Evolutionary conservation across 1,140 invertebrate genomes (phyloP), one percentile per base, ranked within the genome.

Genomic region (Cyclargus thomasi): DNA sequence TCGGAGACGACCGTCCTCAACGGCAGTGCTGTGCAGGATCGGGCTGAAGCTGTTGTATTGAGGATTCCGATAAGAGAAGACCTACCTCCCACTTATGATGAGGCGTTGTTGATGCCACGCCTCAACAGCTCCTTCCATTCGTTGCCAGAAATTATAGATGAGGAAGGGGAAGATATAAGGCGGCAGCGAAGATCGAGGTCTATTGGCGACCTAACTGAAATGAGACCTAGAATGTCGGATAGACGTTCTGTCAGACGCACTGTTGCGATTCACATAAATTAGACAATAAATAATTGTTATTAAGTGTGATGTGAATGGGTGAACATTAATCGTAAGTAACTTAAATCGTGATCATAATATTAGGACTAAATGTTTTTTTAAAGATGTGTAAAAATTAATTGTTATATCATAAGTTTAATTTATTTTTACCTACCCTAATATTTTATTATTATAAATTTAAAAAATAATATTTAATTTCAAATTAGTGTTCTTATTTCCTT

Each of bases 21-120:
- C 82, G 82, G 91, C 72, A 81, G 92, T 23, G 85, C 93, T 67
- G 90, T 91, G 70, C 88, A 87, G 63, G 65, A 78, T 0, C 77
- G 83, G 57, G 70, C 71, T 14, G 81, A 92, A 20, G 79, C 91
- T 1, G 85, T 92, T 57, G 76, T 93, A 67, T 85, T 91, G 67
- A 79, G 92, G 39, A 89, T 93, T 62, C 83, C 91, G 8, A 64
- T 92, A 35, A 90, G 92, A 64, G 92, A 93, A 73, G 94, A 95
- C 79, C 80, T 93, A 10, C 92, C 94, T 57, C 95, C 95, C 0
- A 94, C 90, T 21, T 95, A 95, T 72, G 94, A 94, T 66, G 95
- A 95, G 79, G 95, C 95, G 0, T 80, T 95, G 21, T 84, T 93
- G 16, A 93, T 95, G 92, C 94, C 94, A 18, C 92, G 93, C 65